Evolutionary conservation across 1,140 invertebrate genomes (phyloP), one percentile per base, ranked within the genome.

Genomic region (Ostrea edulis): DNA sequence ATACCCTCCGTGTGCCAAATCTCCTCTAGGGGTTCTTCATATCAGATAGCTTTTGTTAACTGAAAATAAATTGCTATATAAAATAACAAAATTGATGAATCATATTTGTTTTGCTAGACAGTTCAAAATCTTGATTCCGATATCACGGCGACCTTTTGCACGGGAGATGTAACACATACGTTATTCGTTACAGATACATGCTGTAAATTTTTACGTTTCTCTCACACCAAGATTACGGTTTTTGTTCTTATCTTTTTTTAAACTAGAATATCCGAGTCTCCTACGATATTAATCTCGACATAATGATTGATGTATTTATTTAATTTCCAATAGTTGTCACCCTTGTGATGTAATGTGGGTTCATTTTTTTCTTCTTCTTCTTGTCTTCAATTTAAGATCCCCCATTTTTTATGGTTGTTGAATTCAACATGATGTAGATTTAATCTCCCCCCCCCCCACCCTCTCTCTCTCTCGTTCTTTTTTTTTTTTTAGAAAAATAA

Each of bases 21-120:
- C 17, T 62, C 55, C 20, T n/a, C 55, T n/a, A 62, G 55, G 55
- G 55, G 55, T 62, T 55, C 54, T 55, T 62, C 17, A 62, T 62
- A 62, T 62, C 55, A 62, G 55, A 62, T 62, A 25, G 68, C 29
- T 77, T 29, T 77, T 77, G 68, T 77, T 35, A 25, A 12, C 25
- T 35, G 68, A 77, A 77, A 77, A 77, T 77, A 77, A 77, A 77
- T 77, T 77, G 25, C 68, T 12, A 12, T 77, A 29, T 77, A 77
- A 77, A 77, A 77, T 77, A 77, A 25, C 25, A 77, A 77, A 25
- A 77, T 77, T 14, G 68, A 77, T 77, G 68, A 77, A 77, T 77
- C 68, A 77, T 77, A 77, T 77, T 77, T 77, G 68, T 35, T 35
- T 77, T 29, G 25, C 8, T 12, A 25, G 68, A 77, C 68, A 77